These are phyloP conservation scores for Polymixis flavicincta DNA, from an alignment of 2,888 invertebrate genomes.

Conservation along the genomic window DNA sequence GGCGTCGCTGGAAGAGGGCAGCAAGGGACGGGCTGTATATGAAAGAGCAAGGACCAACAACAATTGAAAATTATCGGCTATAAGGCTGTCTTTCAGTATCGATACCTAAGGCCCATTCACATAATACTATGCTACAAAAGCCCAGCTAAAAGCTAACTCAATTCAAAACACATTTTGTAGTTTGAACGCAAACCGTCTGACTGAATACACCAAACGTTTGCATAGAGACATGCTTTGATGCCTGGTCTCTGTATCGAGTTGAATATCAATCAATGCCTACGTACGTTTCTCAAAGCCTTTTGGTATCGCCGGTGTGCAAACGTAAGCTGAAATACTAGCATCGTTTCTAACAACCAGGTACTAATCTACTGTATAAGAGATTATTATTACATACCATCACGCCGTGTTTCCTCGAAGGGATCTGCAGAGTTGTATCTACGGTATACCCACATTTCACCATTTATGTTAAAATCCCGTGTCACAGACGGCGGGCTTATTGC, in stretches of 20 bases:
- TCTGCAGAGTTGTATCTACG: too few relatives aligned
- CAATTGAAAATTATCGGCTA: too few relatives aligned
- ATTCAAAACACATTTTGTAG: conserved; percentile 29
- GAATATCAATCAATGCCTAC: conserved; percentile 40
- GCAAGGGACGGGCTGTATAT: too few relatives aligned
- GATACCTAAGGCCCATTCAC: background rate
- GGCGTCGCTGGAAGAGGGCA: too few relatives aligned
- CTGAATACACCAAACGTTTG: conserved; percentile 40
- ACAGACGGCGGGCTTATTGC: too few relatives aligned
- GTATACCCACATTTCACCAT: too few relatives aligned
- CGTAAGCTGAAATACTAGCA: background rate
- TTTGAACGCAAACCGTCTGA: background rate
- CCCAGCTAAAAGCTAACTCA: conserved; percentile 9
- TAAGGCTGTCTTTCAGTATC: background rate
- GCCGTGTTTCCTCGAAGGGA: too few relatives aligned
- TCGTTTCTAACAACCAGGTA: background rate
- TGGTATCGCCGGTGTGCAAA: conserved; percentile 1
- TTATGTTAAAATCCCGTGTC: too few relatives aligned
- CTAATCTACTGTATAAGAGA: too few relatives aligned
- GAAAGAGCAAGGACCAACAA: too few relatives aligned
- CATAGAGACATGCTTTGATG: conserved; percentile 31
- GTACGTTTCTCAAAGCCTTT: conserved; percentile 33
- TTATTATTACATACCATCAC: too few relatives aligned
- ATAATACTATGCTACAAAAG: background rate
- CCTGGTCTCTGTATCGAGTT: conserved; percentile 21